These are phyloP conservation scores for Epinotia ramella DNA, from an alignment of 2,888 invertebrate species.

Conservation along the genomic window DNA sequence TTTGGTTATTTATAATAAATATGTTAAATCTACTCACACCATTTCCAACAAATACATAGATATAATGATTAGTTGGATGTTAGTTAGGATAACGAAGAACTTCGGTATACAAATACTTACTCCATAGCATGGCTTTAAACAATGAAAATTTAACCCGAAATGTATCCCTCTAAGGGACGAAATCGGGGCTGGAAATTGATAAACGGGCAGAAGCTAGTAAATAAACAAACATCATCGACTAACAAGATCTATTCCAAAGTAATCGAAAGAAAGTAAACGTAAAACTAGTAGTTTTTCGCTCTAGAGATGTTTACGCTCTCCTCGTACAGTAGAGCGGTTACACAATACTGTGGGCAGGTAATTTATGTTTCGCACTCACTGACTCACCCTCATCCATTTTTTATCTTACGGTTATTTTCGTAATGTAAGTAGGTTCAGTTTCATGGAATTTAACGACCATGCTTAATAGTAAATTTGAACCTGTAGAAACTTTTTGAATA, in stretches of 20 bases:
- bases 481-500: not conserved
- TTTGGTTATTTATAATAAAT: no score
- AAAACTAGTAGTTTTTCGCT: conserved; percentile 24
- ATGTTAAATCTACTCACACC: no score
- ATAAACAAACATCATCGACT: not conserved
- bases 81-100: no score
- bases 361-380: conserved; percentile 44
- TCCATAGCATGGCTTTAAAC: no score
- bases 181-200: no score
- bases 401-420: conserved; percentile 41
- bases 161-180: no score
- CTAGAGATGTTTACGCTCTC: conserved; percentile 34
- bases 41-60: no score
- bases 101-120: no score
- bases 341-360: conserved; percentile 46
- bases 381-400: conserved; percentile 42
- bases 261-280: conserved; percentile 12
- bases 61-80: no score
- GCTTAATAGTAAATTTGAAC: not conserved
- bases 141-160: no score
- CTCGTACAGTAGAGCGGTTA: conserved; percentile 35
- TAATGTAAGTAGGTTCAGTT: conserved; percentile 22
- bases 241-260: not conserved
- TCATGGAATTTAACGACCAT: conserved; percentile 22
- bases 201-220: no score